Percentiles rank a stretch among this genome's conserved stretches.
These are phyloP conservation scores for Leucania comma DNA, from an alignment of 2,888 invertebrate genomes.

Conservation along the genomic window DNA sequence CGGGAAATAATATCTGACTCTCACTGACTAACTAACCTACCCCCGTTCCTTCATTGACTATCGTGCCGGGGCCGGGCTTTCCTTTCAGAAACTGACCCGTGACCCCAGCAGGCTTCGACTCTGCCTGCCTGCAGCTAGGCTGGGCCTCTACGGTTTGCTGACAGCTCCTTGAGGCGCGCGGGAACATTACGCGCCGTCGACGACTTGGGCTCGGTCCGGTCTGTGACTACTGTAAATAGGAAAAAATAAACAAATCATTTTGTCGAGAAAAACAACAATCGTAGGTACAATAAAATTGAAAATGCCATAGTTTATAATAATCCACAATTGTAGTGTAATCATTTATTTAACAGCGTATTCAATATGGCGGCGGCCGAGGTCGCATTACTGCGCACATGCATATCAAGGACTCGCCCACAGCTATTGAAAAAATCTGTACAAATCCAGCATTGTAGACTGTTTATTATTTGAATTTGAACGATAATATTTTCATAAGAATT, in stretches of 20 bases:
- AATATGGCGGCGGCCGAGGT: slow-evolving; percentile 44
- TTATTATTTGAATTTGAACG: background rate
- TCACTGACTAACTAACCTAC: too few relatives aligned
- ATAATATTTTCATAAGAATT: background rate
- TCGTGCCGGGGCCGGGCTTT: too few relatives aligned
- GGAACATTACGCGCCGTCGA: too few relatives aligned
- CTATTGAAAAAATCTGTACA: slow-evolving; percentile 39
- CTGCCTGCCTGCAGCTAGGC: too few relatives aligned
- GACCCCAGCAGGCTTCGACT: too few relatives aligned
- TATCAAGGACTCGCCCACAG: slow-evolving; percentile 48
- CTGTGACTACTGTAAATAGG: background rate
- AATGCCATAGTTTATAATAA: slow-evolving; percentile 31
- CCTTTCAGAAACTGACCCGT: too few relatives aligned
- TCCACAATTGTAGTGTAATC: slow-evolving; percentile 31
- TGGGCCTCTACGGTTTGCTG: too few relatives aligned
- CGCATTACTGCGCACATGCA: slow-evolving; percentile 52
- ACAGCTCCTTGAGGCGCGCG: too few relatives aligned
- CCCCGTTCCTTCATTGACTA: too few relatives aligned
- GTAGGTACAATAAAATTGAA: background rate
- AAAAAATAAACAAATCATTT: background rate
- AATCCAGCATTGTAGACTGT: background rate
- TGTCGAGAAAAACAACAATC: slow-evolving; percentile 5
- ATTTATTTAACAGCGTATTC: slow-evolving; percentile 40
- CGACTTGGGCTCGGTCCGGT: too few relatives aligned
- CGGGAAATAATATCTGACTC: too few relatives aligned